phyloP scores from a whole-genome alignment of 1,140 invertebrate genomes.

The Hypsibius dujardini region DNA sequence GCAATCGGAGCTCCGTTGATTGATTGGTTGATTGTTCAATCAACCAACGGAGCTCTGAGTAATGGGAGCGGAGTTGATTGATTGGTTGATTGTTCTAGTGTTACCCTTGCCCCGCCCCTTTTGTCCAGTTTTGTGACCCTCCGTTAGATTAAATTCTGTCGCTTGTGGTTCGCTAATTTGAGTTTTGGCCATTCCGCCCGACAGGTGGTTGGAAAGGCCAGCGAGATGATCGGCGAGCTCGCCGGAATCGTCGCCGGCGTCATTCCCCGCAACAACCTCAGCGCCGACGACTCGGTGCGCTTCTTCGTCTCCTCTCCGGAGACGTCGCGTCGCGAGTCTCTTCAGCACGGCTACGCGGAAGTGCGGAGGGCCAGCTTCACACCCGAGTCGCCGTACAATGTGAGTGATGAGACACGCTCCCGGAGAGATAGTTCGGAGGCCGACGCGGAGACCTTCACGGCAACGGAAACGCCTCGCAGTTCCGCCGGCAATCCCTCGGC shows the following conservation, averaged over 20 bases:
- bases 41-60: too few relatives aligned
- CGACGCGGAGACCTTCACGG: not conserved
- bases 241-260: conserved; percentile 3
- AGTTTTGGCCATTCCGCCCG: too few relatives aligned
- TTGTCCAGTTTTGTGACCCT: too few relatives aligned
- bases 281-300: not conserved
- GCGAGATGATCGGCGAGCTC: not conserved
- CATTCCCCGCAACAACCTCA: not conserved
- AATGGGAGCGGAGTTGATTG: too few relatives aligned
- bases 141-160: too few relatives aligned
- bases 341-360: not conserved
- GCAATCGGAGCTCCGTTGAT: too few relatives aligned
- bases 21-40: too few relatives aligned
- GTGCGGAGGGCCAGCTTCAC: not conserved
- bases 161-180: too few relatives aligned
- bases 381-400: conserved; percentile 5
- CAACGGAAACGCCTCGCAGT: too few relatives aligned
- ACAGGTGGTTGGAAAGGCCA: not conserved
- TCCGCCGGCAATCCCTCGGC: too few relatives aligned
- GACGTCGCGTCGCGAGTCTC: not conserved
- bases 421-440: not conserved
- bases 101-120: too few relatives aligned
- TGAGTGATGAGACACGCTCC: conserved; percentile 12
- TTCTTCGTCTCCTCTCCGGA: not conserved
- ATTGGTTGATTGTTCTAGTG: too few relatives aligned